Conservation (phyloP, 2,797 vertebrate species). For the Euthynnus affinis region DNA sequence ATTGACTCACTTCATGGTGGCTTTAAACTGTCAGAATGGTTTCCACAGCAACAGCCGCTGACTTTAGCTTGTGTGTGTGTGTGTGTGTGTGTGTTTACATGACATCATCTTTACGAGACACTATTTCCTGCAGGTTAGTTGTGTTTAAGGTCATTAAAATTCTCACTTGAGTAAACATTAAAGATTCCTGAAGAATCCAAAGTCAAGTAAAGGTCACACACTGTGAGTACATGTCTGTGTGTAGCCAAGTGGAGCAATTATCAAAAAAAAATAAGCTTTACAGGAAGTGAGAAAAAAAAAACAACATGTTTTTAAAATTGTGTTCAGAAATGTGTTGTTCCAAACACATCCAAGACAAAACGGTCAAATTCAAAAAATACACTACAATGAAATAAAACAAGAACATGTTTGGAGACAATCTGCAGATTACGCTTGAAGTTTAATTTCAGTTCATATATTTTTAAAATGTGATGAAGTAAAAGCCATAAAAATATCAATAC, state of each 20-base stretch:
- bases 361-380: no score
- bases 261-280: neutral
- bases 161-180: neutral
- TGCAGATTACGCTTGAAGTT: neutral
- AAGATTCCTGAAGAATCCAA: neutral
- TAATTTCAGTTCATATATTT: neutral
- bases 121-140: slow-evolving; percentile 8
- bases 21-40: neutral
- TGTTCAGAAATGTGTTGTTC: neutral
- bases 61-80: slow-evolving; percentile 9
- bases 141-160: slow-evolving; percentile 20
- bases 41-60: neutral
- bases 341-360: no score
- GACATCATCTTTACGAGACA: slow-evolving; percentile 12
- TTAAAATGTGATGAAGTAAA: neutral
- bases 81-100: slow-evolving; percentile 11
- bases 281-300: neutral
- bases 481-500: no score
- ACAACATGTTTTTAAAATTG: neutral
- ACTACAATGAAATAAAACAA: neutral
- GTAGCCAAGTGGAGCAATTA: no score
- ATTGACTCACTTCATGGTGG: neutral
- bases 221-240: neutral
- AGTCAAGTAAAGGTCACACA: neutral
- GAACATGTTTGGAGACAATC: neutral